Base-by-base conservation (phyloP, 2,888 invertebrate species). In the Molanna angustata region DNA sequence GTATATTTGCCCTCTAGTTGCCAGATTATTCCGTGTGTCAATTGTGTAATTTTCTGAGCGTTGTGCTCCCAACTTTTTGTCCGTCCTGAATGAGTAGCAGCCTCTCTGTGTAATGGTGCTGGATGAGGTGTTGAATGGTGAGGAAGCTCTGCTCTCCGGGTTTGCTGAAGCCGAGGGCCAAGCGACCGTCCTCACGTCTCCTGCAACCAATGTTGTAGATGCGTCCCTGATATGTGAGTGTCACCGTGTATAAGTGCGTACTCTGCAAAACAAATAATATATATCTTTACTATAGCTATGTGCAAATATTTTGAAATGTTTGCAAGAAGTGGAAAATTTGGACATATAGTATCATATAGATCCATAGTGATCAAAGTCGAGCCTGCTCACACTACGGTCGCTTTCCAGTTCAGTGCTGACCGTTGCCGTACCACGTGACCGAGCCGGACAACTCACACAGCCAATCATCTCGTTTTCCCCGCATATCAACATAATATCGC, bases 191-290 rank as follows among this genome's bases (percentile, higher is more conserved):
- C 1, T 71, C 64, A 4, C 79, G 69, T 54, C 65, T 61, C 0
- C 78, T 66, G n/a, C 81, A 74, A 21, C 78, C 78, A 17, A 82
- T 74, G 64, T 82, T 82, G 66, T 78, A 80, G 18, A 82, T 76
- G 41, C 71, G 69, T 43, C 66, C 67, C 27, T 75, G 66, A 61
- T 81, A 82, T 0, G 78, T 67, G 9, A 82, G 73, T 20, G 77
- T 79, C 31, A 82, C 64, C 1, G 80, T 81, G 62, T 79, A 81
- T 0, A 72, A 73, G 63, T 77, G 76, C n/a, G 27, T 7, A 11
- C 31, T 39, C 54, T 54, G 54, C 11, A 54, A 54, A 16, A 22
- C 35, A 42, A 50, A 27, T 11, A 27, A 27, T 27, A 7, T 27
- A 7, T 27, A 27, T 27, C 6, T 27, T 27, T 6, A 6, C n/a